A percentile compares a stretch with the other conserved stretches of the same genome.
These are phyloP conservation scores for Calliopum simillimum DNA, from an alignment of 2,888 invertebrate species.

Conservation along the genomic window DNA sequence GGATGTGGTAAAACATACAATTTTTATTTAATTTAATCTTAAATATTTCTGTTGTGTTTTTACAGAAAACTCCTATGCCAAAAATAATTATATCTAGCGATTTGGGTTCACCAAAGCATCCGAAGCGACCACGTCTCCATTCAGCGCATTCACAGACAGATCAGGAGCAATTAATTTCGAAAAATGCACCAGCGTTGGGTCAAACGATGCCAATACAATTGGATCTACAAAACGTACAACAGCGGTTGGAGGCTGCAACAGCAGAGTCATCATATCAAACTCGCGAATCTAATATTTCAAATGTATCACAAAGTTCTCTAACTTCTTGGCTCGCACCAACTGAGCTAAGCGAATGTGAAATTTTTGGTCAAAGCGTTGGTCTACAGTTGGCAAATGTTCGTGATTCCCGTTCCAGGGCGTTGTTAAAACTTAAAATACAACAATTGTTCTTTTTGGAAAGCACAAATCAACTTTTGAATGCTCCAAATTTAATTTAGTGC, in stretches of 20 bases:
- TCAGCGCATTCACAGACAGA: constrained; percentile 8
- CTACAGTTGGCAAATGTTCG: constrained; percentile 38
- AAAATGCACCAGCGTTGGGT: background rate
- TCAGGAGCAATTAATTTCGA: background rate
- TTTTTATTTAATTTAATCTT: no score
- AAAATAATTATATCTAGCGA: no score
- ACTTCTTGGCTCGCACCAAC: constrained; percentile 29
- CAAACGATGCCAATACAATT: constrained; percentile 8
- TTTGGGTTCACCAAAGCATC: background rate
- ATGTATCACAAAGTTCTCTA: background rate
- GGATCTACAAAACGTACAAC: background rate
- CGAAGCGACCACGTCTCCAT: background rate
- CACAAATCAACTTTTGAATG: constrained; percentile 31
- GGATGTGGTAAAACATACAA: no score
- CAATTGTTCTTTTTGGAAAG: constrained; percentile 37
- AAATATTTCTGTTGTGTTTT: no score
- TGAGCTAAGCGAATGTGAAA: constrained; percentile 39
- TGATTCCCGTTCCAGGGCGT: constrained; percentile 30
- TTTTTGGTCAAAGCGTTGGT: constrained; percentile 42
- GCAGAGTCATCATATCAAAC: no score
- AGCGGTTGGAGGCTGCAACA: background rate
- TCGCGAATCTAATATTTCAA: no score
- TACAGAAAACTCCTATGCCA: no score
- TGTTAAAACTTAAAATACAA: constrained; percentile 40
- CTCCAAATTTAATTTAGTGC: no score